A percentile compares a stretch with the other conserved stretches of the same genome.
Evolutionary conservation across 2,888 invertebrate species (phyloP).

Genomic region (Ryuthela nishihirai): DNA sequence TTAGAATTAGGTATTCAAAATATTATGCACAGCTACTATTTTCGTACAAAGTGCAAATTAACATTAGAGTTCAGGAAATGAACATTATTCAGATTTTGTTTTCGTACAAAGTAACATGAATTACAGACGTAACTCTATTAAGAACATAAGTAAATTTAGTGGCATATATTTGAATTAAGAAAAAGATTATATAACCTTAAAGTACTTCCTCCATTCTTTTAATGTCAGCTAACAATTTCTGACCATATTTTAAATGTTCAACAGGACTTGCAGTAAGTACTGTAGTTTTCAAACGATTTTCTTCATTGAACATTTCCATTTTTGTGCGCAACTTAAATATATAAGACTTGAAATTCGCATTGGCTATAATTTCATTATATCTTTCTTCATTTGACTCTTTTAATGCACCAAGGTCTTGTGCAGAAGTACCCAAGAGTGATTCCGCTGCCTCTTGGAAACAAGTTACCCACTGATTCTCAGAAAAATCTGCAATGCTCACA

Average conservation of each 20-base stretch:
- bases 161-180: too few relatives aligned
- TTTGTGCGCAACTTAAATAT: constrained; percentile 81
- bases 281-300: constrained; percentile 70
- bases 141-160: too few relatives aligned
- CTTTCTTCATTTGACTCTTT: constrained; percentile 58
- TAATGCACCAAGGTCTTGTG: constrained; percentile 72
- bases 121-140: too few relatives aligned
- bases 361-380: constrained; percentile 66
- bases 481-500: constrained; percentile 80
- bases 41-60: too few relatives aligned
- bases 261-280: constrained; percentile 66
- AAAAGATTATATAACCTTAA: too few relatives aligned
- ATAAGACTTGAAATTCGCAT: constrained; percentile 72
- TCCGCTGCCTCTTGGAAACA: constrained; percentile 78
- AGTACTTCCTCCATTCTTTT: constrained; percentile 47
- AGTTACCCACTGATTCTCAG: constrained; percentile 84
- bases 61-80: too few relatives aligned
- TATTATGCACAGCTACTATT: too few relatives aligned
- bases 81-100: too few relatives aligned
- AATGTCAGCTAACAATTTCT: constrained; percentile 66
- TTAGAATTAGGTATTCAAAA: too few relatives aligned
- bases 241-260: constrained; percentile 71
- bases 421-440: constrained; percentile 64
- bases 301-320: constrained; percentile 87
- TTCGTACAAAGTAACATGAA: too few relatives aligned